These are phyloP conservation scores for Drosophila nigromelanica DNA, from an alignment of 1,140 invertebrate genomes.

Conservation along the genomic window DNA sequence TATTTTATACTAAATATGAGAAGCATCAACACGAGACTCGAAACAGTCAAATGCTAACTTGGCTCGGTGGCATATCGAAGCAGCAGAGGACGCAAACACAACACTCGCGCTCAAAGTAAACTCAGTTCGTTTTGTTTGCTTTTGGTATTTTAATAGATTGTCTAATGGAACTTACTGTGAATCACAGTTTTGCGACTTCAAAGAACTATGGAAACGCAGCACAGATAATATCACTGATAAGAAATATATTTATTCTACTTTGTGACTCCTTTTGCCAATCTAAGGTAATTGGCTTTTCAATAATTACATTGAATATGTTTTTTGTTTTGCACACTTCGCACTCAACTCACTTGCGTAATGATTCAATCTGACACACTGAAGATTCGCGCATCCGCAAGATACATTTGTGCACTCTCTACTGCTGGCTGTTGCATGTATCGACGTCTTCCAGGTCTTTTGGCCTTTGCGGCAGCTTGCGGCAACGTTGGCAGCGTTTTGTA, in stretches of 20 bases:
- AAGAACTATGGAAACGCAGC: neutral
- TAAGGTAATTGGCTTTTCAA: neutral
- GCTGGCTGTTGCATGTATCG: neutral
- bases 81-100: conserved; percentile 9
- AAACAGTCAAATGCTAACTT: conserved; percentile 58
- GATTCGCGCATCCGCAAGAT: conserved; percentile 36
- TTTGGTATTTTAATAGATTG: conserved; percentile 42
- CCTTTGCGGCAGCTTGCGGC: conserved; percentile 11
- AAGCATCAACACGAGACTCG: conserved; percentile 11
- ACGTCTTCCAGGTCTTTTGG: conserved; percentile 33
- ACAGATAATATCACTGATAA: conserved; percentile 36
- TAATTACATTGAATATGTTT: neutral
- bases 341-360: conserved; percentile 48
- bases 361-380: conserved; percentile 20
- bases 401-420: conserved; percentile 6
- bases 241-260: conserved; percentile 18
- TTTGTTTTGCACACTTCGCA: conserved; percentile 10
- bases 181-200: conserved; percentile 13
- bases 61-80: conserved; percentile 15
- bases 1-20: conserved; percentile 30
- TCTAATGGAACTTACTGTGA: conserved; percentile 40
- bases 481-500: conserved; percentile 30
- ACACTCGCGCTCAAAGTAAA: neutral
- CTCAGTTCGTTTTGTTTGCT: conserved; percentile 40
- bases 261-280: neutral